These are phyloP conservation scores for Stegodyphus dumicola DNA, from an alignment of 1,140 invertebrate species.

Conservation along the genomic window DNA sequence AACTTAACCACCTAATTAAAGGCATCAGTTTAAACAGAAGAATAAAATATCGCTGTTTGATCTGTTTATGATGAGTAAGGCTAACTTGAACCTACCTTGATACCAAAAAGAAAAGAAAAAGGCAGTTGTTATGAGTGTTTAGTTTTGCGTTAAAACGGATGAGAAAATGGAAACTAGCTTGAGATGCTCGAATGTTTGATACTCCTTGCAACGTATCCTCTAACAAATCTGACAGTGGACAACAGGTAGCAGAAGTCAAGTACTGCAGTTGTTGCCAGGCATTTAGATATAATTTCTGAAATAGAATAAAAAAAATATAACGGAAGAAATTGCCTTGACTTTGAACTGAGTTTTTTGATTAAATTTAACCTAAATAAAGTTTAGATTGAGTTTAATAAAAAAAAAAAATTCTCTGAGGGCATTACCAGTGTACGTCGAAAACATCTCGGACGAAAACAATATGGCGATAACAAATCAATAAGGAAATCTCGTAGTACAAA, in stretches of 20 bases:
- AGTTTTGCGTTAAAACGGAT: slow-evolving; percentile 44
- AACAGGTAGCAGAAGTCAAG: slow-evolving; percentile 74
- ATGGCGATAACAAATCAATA: too few relatives aligned
- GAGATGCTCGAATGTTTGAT: slow-evolving; percentile 77
- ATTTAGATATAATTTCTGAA: slow-evolving; percentile 56
- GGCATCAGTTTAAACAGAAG: neutral
- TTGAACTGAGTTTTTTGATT: too few relatives aligned
- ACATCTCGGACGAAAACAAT: too few relatives aligned
- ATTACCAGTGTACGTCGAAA: too few relatives aligned
- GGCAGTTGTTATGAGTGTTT: slow-evolving; percentile 50
- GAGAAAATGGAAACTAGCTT: slow-evolving; percentile 8
- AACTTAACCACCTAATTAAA: slow-evolving; percentile 18
- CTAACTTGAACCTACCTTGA: slow-evolving; percentile 17
- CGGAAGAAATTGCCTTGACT: too few relatives aligned
- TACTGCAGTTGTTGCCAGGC: slow-evolving; percentile 76
- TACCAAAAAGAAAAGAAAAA: slow-evolving; percentile 16
- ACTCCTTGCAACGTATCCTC: slow-evolving; percentile 77
- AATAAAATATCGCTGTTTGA: neutral
- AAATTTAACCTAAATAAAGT: too few relatives aligned
- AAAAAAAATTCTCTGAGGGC: too few relatives aligned
- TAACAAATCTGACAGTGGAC: slow-evolving; percentile 78
- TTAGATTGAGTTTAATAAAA: too few relatives aligned
- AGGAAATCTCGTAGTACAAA: too few relatives aligned
- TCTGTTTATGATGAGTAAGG: neutral
- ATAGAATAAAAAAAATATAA: neutral